Base-by-base conservation (phyloP, 2,113 vertebrate genomes). In the Phaethon lepturus region DNA sequence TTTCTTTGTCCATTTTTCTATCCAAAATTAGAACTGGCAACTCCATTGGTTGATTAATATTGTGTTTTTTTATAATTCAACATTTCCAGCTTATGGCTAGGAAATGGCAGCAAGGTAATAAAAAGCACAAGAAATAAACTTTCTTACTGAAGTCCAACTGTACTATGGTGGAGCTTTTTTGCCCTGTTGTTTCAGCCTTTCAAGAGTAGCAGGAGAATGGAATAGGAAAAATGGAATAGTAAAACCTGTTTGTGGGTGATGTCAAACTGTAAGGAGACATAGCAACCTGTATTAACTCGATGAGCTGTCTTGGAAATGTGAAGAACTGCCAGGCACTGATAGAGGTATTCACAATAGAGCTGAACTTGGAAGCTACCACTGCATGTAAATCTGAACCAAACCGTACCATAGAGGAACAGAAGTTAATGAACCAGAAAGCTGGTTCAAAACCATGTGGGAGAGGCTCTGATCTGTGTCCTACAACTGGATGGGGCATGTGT, bases 21-120 rank as follows among this genome's bases (percentile, higher is more conserved):
- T 88, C 89, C 91, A 87, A 25, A 96, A 97, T 97, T 94, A 96
- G 91, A 97, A 91, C 93, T 96, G 93, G 89, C 81, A 93, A 77
- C 67, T 83, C 84, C 68, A 62, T 82, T 79, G 85, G 69, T 91
- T 91, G 87, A 87, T 93, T 82, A 93, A 92, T 87, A 81, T 15
- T 82, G 53, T 64, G 31, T 73, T 96, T 97, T 96, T 91, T 96
- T 75, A 81, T 94, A 93, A 96, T 95, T 85, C 90, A 91, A 83
- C 80, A 83, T 95, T 95, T 95, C 89, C 75, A 93, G 25, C 47
- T 62, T 88, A 94, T 77, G 89, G 93, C 45, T 91, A 55, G 93
- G 84, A 93, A 89, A 79, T 96, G 77, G 83, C 93, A 95, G 62
- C 84, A 79, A 90, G 74, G 91, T 91, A 72, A 28, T 94, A 95